Evolutionary conservation across 2,797 vertebrate species (phyloP).

Genomic region (Sebastes oblongus): DNA sequence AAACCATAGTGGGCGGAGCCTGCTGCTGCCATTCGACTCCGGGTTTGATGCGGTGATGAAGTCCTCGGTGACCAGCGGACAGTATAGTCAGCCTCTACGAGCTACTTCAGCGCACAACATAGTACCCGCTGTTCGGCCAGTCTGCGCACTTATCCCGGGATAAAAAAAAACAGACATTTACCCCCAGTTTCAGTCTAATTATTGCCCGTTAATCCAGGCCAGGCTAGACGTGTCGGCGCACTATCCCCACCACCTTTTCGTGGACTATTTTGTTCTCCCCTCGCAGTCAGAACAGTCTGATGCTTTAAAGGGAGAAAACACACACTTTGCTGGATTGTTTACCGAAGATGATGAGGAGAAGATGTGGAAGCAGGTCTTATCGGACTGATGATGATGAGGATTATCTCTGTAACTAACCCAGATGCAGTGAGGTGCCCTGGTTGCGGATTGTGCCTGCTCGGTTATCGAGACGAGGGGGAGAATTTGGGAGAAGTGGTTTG

Average conservation of each 20-base stretch:
- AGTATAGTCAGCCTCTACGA: background rate
- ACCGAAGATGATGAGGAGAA: constrained; percentile 8
- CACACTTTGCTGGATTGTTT: constrained; percentile 9
- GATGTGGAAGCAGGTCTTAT: constrained; percentile 25
- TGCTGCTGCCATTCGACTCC: constrained; percentile 52
- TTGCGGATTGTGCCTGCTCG: constrained; percentile 44
- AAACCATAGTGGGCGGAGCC: constrained; percentile 65
- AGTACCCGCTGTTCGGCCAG: background rate
- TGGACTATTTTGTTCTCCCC: background rate
- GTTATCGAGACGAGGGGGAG: constrained; percentile 31
- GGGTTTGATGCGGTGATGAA: constrained; percentile 50
- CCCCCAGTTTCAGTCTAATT: background rate
- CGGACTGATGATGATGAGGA: constrained; percentile 8
- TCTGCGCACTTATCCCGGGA: background rate
- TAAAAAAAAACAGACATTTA: background rate
- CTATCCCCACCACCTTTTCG: constrained; percentile 39
- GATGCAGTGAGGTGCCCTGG: constrained; percentile 41
- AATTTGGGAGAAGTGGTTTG: constrained; percentile 53
- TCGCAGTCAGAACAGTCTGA: constrained; percentile 36
- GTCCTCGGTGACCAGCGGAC: constrained; percentile 43
- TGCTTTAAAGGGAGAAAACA: background rate
- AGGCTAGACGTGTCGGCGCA: constrained; percentile 58
- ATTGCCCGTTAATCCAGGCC: constrained; percentile 27
- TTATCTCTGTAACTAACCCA: constrained; percentile 20
- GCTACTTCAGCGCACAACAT: constrained; percentile 47